phyloP scores from a whole-genome alignment of 2,888 invertebrate species.

The Caenorhabditis becei region DNA sequence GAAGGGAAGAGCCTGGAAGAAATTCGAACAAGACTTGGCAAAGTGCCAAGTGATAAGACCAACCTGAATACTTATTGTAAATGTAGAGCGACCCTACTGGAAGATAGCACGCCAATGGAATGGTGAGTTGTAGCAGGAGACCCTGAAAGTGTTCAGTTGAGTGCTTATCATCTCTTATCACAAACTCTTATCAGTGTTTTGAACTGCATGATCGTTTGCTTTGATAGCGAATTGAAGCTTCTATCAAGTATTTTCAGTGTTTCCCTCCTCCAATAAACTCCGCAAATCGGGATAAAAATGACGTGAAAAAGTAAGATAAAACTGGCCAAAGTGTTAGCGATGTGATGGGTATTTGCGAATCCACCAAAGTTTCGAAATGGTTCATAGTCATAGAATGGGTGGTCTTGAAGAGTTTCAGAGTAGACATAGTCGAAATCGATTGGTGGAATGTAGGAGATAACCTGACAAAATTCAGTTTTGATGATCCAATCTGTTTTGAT shows the following conservation, averaged over 20 bases:
- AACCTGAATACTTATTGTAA: constrained; percentile 42
- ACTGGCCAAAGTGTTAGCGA: constrained; percentile 34
- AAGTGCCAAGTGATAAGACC: background rate
- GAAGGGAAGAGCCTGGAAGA: constrained; percentile 26
- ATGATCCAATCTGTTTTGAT: no score
- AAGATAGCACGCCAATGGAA: constrained; percentile 41
- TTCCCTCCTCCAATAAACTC: constrained; percentile 34
- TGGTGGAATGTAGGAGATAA: constrained; percentile 41
- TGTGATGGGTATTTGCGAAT: constrained; percentile 44
- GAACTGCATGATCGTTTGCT: constrained; percentile 19
- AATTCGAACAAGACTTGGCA: no score
- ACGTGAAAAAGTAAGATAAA: background rate
- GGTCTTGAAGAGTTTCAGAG: constrained; percentile 21
- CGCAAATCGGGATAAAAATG: constrained; percentile 6
- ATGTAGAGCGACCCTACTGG: constrained; percentile 36
- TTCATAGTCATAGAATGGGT: constrained; percentile 37
- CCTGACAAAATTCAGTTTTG: no score
- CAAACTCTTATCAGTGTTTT: constrained; percentile 11
- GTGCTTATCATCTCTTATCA: background rate
- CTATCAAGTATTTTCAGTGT: constrained; percentile 36
- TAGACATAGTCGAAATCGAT: constrained; percentile 31
- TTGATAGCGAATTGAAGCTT: constrained; percentile 18
- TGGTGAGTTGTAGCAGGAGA: constrained; percentile 28
- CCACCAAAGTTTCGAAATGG: constrained; percentile 38
- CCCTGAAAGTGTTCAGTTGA: constrained; percentile 29